A percentile compares a stretch with the other conserved stretches of the same genome.
phyloP scores from a whole-genome alignment of 2,113 vertebrate genomes.

The Scomber colias region DNA sequence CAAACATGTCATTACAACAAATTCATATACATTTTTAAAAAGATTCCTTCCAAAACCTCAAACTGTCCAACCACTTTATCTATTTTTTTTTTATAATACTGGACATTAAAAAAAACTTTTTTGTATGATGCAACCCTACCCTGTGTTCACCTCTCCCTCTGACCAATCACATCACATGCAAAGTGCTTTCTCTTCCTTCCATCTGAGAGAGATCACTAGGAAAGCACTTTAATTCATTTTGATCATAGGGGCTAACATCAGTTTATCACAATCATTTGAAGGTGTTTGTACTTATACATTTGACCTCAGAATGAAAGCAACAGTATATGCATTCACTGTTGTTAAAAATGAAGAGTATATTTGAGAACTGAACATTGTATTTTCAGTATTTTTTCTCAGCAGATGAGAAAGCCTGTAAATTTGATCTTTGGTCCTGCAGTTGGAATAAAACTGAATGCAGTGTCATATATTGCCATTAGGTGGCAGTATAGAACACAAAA shows the following conservation, averaged over 20 bases:
- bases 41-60: no score
- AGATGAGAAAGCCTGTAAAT: background rate
- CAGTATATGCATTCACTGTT: background rate
- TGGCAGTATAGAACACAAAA: slow-evolving; percentile 48
- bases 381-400: background rate
- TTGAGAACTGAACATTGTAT: background rate
- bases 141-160: slow-evolving; percentile 12
- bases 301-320: slow-evolving; percentile 1
- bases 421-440: background rate
- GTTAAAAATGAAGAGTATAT: slow-evolving; percentile 18
- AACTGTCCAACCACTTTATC: no score
- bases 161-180: background rate
- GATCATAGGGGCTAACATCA: background rate
- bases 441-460: slow-evolving; percentile 12
- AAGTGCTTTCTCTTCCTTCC: background rate
- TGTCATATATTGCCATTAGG: slow-evolving; percentile 57
- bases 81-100: no score
- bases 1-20: background rate
- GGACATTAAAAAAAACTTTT: no score
- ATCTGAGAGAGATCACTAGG: slow-evolving; percentile 13
- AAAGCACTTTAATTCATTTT: slow-evolving; percentile 27
- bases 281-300: background rate
- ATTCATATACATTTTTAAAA: background rate
- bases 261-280: no score
- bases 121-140: no score